Conservation (phyloP, 1,140 invertebrate genomes). For the Zaprionus capensis region DNA sequence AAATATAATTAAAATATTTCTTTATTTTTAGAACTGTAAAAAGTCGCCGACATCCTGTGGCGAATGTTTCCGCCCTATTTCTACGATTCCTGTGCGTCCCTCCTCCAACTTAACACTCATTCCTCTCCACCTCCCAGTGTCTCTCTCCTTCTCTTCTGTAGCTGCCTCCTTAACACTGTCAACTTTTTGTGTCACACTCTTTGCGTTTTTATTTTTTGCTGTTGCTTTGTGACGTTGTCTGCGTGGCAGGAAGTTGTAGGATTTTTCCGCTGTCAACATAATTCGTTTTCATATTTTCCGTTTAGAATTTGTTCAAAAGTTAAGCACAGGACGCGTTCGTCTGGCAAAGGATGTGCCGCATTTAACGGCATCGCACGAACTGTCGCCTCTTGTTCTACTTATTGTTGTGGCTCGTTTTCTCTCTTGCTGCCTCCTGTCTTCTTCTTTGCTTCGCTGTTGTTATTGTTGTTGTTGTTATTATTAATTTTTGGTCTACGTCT, state of each 20-base stretch:
- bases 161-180: slow-evolving; percentile 23
- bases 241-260: slow-evolving; percentile 77
- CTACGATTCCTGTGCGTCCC: slow-evolving; percentile 7
- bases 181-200: slow-evolving; percentile 53
- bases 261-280: slow-evolving; percentile 83
- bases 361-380: slow-evolving; percentile 57
- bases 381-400: slow-evolving; percentile 23
- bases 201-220: slow-evolving; percentile 47
- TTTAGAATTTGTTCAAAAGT: slow-evolving; percentile 81
- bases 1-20: slow-evolving; percentile 74
- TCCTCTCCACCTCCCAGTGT: background rate
- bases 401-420: slow-evolving; percentile 20
- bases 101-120: slow-evolving; percentile 14
- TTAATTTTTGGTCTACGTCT: slow-evolving; percentile 51
- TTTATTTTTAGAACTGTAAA: slow-evolving; percentile 42
- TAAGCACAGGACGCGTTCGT: slow-evolving; percentile 63
- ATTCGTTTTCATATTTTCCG: slow-evolving; percentile 82
- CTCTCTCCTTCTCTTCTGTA: background rate
- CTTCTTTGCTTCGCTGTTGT: slow-evolving; percentile 13
- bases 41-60: slow-evolving; percentile 63
- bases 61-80: slow-evolving; percentile 63
- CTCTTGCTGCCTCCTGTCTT: background rate
- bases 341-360: slow-evolving; percentile 73
- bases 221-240: slow-evolving; percentile 33
- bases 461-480: slow-evolving; percentile 39